Percentiles rank a stretch among this genome's conserved stretches.
phyloP scores from a whole-genome alignment of 92 coral and sea anemone species.

The Phenganax marumi region DNA sequence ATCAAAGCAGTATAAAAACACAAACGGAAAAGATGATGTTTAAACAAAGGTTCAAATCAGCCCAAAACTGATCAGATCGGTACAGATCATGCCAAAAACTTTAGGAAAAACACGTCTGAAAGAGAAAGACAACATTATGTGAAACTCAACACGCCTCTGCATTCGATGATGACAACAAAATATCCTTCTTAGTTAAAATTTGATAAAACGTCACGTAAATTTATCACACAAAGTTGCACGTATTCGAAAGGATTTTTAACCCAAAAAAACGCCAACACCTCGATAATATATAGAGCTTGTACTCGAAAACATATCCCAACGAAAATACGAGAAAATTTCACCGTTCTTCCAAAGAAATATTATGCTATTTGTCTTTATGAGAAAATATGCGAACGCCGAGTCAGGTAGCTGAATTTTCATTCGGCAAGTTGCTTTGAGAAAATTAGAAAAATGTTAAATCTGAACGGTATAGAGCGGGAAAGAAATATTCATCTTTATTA shows the following conservation, averaged over 20 bases:
- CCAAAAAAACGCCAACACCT: neutral
- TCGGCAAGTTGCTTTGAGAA: too few relatives aligned
- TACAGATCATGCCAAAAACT: neutral
- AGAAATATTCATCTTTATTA: too few relatives aligned
- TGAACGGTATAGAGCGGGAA: too few relatives aligned
- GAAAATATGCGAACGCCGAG: too few relatives aligned
- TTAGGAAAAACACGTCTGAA: neutral
- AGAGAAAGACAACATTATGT: neutral
- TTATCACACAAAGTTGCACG: neutral
- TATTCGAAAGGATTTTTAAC: neutral
- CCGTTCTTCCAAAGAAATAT: too few relatives aligned
- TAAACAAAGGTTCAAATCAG: neutral
- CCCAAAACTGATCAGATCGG: neutral
- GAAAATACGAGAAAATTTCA: neutral
- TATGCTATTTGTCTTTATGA: too few relatives aligned
- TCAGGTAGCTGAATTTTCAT: too few relatives aligned
- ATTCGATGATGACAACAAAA: too few relatives aligned
- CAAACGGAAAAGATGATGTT: neutral
- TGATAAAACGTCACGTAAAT: neutral
- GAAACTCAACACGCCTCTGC: constrained; percentile 17
- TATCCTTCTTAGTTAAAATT: too few relatives aligned
- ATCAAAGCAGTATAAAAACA: too few relatives aligned
- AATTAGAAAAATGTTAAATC: too few relatives aligned
- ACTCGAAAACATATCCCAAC: neutral
- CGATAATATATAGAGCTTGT: neutral